Evolutionary conservation across 2,797 vertebrate genomes (phyloP).

Genomic region (Acanthis flammea): DNA sequence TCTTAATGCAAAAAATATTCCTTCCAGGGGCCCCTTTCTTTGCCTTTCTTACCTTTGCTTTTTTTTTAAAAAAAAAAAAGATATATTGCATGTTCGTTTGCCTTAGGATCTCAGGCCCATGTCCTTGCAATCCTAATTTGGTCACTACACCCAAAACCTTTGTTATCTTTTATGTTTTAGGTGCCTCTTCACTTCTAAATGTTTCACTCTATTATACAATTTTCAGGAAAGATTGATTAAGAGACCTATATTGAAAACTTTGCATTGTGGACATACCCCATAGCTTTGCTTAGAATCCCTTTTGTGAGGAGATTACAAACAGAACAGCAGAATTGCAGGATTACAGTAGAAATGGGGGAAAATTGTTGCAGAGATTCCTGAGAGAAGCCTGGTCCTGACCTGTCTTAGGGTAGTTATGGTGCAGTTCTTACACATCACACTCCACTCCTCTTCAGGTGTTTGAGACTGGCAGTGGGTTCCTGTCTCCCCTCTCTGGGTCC

Average conservation of each 20-base stretch:
- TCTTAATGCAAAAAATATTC: conserved; percentile 61
- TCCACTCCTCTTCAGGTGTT: neutral
- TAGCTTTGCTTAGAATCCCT: neutral
- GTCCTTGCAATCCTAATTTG: neutral
- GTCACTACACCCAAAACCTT: neutral
- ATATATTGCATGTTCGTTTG: neutral
- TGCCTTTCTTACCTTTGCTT: neutral
- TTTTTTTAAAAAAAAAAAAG: neutral
- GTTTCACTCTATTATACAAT: neutral
- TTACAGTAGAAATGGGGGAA: neutral
- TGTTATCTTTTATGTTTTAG: neutral
- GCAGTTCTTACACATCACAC: accelerated
- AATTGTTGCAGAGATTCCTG: neutral
- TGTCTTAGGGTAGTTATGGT: neutral
- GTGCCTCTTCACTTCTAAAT: neutral
- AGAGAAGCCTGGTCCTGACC: neutral
- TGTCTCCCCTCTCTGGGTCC: neutral
- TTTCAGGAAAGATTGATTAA: neutral
- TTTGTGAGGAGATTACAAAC: neutral
- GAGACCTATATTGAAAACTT: neutral
- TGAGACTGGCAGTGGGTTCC: accelerated
- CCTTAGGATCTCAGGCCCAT: neutral
- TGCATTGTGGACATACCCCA: neutral
- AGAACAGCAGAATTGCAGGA: neutral
- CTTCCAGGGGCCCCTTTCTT: conserved; percentile 31